Evolutionary conservation across 1,140 invertebrate genomes (phyloP), one percentile per base, ranked within the genome.

Genomic region (Ditylenchus dipsaci): DNA sequence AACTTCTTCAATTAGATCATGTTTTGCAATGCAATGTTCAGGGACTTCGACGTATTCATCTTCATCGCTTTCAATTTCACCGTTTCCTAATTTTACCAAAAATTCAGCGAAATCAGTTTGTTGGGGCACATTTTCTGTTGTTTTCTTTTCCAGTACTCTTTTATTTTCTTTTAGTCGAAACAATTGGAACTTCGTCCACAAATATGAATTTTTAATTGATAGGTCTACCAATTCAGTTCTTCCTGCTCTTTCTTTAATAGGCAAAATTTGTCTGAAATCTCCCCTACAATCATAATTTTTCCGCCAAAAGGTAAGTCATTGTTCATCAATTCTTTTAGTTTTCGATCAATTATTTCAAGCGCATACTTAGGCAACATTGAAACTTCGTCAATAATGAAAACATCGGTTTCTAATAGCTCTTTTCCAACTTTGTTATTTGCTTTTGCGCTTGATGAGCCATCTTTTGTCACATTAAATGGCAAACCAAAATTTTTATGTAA

Each of bases 401-500:
- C 43, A 13, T 45, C 43, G 11, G n/a, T 45, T 11, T 45, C 43
- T n/a, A 45, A 13, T n/a, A 45, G n/a, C n/a, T 45, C 43, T 45
- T 45, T 45, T 59, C 29, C n/a, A n/a, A n/a, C n/a, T n/a, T n/a
- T n/a, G n/a, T n/a, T n/a, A n/a, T n/a, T n/a, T n/a, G n/a, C n/a
- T 59, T 9, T 23, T 13, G 29, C 57, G 19, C 57, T 23, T 9
- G 57, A 59, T 38, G 21, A 11, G 9, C 9, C 9, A 38, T 59
- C 11, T 19, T 38, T 59, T 11, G 11, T n/a, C 63, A 65, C 13
- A 53, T 53, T 23, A 53, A 65, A 53, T 7, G 63, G 63, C 43
- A 65, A 61, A 23, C 58, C 63, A 63, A 65, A 65, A 21, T n/a
- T 60, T 29, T 62, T 65, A 62, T 65, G 63, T 45, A 65, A 13